These are phyloP conservation scores for Dicrurus megarhynchus DNA, from an alignment of 2,113 vertebrate genomes.

Conservation along the genomic window DNA sequence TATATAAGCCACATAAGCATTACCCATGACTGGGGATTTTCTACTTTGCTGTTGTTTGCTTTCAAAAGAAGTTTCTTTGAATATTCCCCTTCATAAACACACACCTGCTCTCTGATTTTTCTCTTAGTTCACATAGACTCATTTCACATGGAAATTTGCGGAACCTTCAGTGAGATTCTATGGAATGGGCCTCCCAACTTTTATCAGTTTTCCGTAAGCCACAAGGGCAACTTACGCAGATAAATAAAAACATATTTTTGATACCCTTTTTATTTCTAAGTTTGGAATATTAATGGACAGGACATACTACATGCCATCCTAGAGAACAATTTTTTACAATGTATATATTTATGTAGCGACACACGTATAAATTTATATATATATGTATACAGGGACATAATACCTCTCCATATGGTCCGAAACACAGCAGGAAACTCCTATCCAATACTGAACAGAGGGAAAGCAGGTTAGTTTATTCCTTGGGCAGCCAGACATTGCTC, in stretches of 20 bases:
- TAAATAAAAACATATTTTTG: background rate
- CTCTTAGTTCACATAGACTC: background rate
- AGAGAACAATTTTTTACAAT: background rate
- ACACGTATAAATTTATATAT: background rate
- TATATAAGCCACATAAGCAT: background rate
- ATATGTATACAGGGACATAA: background rate
- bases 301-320: background rate
- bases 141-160: background rate
- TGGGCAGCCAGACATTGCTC: background rate
- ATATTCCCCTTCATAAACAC: background rate
- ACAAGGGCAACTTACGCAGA: background rate
- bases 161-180: background rate
- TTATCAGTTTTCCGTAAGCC: background rate
- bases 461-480: background rate
- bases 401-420: background rate
- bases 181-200: background rate
- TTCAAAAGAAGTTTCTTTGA: background rate
- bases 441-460: background rate
- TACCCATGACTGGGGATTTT: background rate
- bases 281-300: background rate
- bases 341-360: background rate
- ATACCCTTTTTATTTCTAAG: background rate
- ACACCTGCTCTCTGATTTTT: background rate
- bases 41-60: background rate
- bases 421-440: background rate